Evolutionary conservation across 2,888 invertebrate species (phyloP), one percentile per base, ranked within the genome.

Genomic region (Cephus rjabovi): DNA sequence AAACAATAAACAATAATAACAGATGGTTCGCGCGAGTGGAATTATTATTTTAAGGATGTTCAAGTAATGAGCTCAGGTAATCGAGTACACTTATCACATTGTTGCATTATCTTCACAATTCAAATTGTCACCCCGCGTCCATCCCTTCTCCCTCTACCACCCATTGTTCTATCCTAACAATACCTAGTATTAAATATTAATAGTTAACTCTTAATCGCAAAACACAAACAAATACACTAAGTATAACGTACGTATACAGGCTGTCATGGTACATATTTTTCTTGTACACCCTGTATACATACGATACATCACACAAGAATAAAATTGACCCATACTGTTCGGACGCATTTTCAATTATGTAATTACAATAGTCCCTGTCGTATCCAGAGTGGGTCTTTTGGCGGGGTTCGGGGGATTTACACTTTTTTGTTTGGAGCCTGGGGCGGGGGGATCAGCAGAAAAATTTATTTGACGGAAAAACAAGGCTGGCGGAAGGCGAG

Each of bases 11-110:
- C 34, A 76, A 31, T 23, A 30, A 69, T 69, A 69, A 76, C 23
- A 70, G 34, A 69, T 34, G 69, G 33, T 34, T 30, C 76, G 34
- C 31, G 33, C 76, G 68, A 74, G 68, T 37, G 34, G 34, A 76
- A 31, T 78, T 35, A 37, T 75, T 77, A 40, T 75, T 69, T 76
- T 76, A 23, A 77, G 40, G 74, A 77, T 75, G 75, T 79, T 75
- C 74, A 75, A 79, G 75, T 77, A 79, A 76, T 73, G 75, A 75
- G 75, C 78, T 85, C 83, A 83, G 81, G 77, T 85, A 84, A 56
- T 84, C 81, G 77, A 83, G 79, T 84, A 85, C 82, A 82, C 84
- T 85, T 87, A 87, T 87, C 87, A 87, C 87, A 87, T 84, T 85
- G 83, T 82, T 86, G 80, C 83, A 78, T 83, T 82, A 79, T 80